Base-by-base conservation (phyloP, 2,113 vertebrate genomes). In the Psittacula cyanocephala region DNA sequence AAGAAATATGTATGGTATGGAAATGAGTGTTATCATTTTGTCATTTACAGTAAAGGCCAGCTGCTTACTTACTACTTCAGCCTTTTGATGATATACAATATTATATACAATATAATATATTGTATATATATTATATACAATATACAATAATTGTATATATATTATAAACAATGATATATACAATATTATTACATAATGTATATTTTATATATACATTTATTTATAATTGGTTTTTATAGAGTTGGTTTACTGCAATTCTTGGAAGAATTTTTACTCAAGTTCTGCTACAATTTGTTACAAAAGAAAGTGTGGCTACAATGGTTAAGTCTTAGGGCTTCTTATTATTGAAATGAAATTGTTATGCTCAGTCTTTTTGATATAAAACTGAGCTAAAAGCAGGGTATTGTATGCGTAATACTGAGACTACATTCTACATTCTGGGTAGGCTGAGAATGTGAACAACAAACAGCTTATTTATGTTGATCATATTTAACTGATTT, bases 31-130 rank as follows among this genome's bases (percentile, higher is more conserved):
- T 64, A 91, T 80, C 28, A 16, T 93, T 93, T 88, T 93, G 44
- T 93, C 69, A 92, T 57, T 94, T 91, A 89, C 91, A 89, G 95
- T 96, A 96, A 97, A 81, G 84, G 68, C 81, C 77, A 94, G 47
- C 33, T 92, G 33, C 59, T 91, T 86, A 86, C 49, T 94, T 96
- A 92, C 52, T 89, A 82, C 59, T 69, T 52, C 39, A 69, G 92
- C 89, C 80, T 94, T 93, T 91, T 64, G 35, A 81, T 10, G 79
- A 49, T 47, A 17, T 11, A 55, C 29, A n/a, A 15, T n/a, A n/a
- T 33, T 22, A 19, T 57, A 33, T n/a, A n/a, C n/a, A n/a, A n/a
- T n/a, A n/a, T n/a, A n/a, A n/a, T n/a, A n/a, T n/a, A n/a, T n/a
- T n/a, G n/a, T n/a, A n/a, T n/a, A n/a, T n/a, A n/a, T n/a, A n/a